Conservation (phyloP, 1,140 invertebrate species). For the Danaus plexippus region DNA sequence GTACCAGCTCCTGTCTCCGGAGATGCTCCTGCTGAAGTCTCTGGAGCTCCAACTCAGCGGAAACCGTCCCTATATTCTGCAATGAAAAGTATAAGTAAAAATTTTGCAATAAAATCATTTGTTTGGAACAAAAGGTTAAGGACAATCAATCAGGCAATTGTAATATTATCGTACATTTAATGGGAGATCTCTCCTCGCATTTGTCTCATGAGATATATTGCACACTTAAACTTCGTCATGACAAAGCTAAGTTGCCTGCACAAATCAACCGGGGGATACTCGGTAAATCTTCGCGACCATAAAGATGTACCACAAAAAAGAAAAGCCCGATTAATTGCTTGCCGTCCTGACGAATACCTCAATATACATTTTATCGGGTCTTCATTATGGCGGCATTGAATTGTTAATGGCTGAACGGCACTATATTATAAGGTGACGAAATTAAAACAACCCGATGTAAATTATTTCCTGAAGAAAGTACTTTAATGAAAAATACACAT, state of each 20-base stretch:
- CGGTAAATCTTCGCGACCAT: constrained; percentile 55
- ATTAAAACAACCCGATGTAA: constrained; percentile 49
- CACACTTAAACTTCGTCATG: constrained; percentile 43
- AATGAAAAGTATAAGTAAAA: constrained; percentile 15
- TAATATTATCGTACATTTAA: constrained; percentile 39
- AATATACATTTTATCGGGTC: constrained; percentile 65
- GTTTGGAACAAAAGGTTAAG: constrained; percentile 6
- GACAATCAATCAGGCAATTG: constrained; percentile 29
- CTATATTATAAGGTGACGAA: constrained; percentile 57
- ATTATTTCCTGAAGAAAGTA: constrained; percentile 40
- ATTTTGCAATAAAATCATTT: not conserved
- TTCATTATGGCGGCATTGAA: constrained; percentile 65
- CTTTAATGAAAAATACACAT: constrained; percentile 35
- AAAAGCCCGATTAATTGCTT: constrained; percentile 54
- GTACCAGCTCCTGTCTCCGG: constrained; percentile 53
- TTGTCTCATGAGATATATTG: constrained; percentile 57
- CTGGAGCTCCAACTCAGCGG: constrained; percentile 56
- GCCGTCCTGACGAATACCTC: constrained; percentile 49
- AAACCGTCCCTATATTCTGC: constrained; percentile 57
- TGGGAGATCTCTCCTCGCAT: constrained; percentile 49
- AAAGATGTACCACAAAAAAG: constrained; percentile 47
- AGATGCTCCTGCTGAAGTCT: constrained; percentile 61
- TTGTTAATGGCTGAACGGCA: constrained; percentile 57
- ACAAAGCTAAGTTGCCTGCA: constrained; percentile 48
- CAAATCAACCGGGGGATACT: constrained; percentile 50